A percentile compares a stretch with the other conserved stretches of the same genome.
Conservation (phyloP, 2,797 vertebrate genomes). For the Oreochromis mossambicus region DNA sequence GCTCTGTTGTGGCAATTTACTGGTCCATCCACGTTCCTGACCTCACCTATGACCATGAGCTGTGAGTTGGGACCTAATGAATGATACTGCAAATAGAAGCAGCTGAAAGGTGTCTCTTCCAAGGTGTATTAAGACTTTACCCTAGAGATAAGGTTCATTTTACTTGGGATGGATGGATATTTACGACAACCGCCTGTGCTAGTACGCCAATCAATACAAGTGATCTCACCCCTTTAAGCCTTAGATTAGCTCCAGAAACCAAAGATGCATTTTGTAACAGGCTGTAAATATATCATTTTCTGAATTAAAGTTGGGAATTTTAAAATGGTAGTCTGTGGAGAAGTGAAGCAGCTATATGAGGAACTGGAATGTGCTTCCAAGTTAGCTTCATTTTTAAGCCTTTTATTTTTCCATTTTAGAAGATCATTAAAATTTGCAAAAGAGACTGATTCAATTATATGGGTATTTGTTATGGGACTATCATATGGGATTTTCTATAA, state of each 20-base stretch:
- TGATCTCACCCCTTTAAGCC: not conserved
- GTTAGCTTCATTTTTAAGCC: not conserved
- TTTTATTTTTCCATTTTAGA: not conserved
- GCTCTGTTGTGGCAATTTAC: not conserved
- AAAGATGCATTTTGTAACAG: not conserved
- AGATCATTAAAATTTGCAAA: not conserved
- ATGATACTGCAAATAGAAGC: not conserved
- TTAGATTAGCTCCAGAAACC: not conserved
- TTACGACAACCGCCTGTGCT: not conserved
- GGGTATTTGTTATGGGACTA: not conserved
- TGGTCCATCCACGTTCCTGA: not conserved
- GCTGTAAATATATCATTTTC: not conserved
- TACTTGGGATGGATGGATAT: not conserved
- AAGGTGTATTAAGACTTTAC: not conserved
- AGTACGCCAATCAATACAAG: not conserved
- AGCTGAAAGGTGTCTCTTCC: not conserved
- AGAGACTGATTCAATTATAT: not conserved
- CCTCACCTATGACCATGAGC: not conserved
- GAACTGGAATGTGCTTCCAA: not conserved
- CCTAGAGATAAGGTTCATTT: not conserved
- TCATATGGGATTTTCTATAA: not conserved
- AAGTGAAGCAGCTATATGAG: not conserved
- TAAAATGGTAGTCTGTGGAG: not conserved
- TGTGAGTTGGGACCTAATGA: not conserved
- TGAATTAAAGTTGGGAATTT: not conserved